These are phyloP conservation scores for Drosophila melanosoma DNA, from an alignment of 2,888 invertebrate species.

Conservation along the genomic window DNA sequence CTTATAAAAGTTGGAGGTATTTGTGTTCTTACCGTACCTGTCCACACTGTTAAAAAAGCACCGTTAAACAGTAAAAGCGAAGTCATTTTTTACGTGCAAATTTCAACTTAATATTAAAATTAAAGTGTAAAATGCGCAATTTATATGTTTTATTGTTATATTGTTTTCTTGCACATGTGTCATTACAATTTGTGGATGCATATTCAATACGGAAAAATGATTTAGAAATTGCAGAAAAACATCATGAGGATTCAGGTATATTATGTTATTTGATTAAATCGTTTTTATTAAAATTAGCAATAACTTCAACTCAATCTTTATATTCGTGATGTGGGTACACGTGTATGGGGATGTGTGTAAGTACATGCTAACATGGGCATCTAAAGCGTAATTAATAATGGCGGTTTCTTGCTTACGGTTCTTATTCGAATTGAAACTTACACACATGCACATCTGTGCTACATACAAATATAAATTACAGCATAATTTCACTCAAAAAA, in stretches of 20 bases:
- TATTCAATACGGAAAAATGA: constrained; percentile 62
- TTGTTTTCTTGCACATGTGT: constrained; percentile 34
- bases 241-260: constrained; percentile 32
- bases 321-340: background rate
- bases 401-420: constrained; percentile 22
- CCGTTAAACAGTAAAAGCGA: constrained; percentile 34
- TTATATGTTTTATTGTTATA: constrained; percentile 23
- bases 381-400: constrained; percentile 8
- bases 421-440: background rate
- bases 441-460: constrained; percentile 1
- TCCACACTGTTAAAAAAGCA: constrained; percentile 38
- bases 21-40: constrained; percentile 4
- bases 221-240: constrained; percentile 9
- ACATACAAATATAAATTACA: background rate
- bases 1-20: background rate
- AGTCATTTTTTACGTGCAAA: background rate
- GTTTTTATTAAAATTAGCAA: background rate
- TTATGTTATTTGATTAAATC: background rate
- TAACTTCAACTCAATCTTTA: background rate
- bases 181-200: constrained; percentile 18
- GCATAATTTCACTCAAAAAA: background rate
- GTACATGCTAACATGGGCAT: background rate
- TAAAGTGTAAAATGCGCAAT: constrained; percentile 20
- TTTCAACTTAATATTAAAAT: background rate
- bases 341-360: no score